These are phyloP conservation scores for Venturia canescens DNA, from an alignment of 1,140 invertebrate genomes.

Conservation along the genomic window DNA sequence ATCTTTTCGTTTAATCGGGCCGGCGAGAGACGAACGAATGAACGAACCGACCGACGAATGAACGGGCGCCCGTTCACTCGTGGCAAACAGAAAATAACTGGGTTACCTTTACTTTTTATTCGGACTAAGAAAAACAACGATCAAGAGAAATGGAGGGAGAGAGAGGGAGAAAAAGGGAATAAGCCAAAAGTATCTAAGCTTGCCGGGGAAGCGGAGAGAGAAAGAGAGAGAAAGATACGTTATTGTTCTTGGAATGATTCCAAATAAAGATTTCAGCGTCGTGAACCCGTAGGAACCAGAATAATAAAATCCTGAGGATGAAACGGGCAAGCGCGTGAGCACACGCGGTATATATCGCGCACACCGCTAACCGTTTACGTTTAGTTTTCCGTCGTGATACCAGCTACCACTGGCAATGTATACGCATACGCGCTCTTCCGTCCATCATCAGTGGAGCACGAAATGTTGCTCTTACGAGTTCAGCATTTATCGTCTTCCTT, in stretches of 20 bases:
- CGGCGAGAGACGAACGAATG: constrained; percentile 31
- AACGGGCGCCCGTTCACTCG: constrained; percentile 32
- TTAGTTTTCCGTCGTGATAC: constrained; percentile 63
- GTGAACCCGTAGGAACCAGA: constrained; percentile 68
- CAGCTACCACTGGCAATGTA: constrained; percentile 38
- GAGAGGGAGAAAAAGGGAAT: constrained; percentile 48
- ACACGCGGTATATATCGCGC: constrained; percentile 52
- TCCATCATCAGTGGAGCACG: constrained; percentile 45
- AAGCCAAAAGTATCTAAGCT: constrained; percentile 40
- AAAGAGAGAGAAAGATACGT: constrained; percentile 62
- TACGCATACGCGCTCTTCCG: not conserved
- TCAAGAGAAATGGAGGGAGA: constrained; percentile 6
- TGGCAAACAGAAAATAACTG: constrained; percentile 76
- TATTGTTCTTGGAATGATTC: constrained; percentile 78
- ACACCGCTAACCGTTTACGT: constrained; percentile 62
- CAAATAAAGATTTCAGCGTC: constrained; percentile 77
- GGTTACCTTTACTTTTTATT: constrained; percentile 76
- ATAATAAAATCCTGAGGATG: constrained; percentile 74
- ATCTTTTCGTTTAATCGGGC: constrained; percentile 73
- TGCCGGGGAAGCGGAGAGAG: constrained; percentile 25
- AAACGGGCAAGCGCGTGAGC: constrained; percentile 55
- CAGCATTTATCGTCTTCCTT: constrained; percentile 11
- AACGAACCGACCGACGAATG: constrained; percentile 26
- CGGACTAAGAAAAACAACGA: constrained; percentile 49
- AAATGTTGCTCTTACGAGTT: constrained; percentile 53